phyloP scores from a whole-genome alignment of 2,888 invertebrate species.

The Pharmacophagus antenor region DNA sequence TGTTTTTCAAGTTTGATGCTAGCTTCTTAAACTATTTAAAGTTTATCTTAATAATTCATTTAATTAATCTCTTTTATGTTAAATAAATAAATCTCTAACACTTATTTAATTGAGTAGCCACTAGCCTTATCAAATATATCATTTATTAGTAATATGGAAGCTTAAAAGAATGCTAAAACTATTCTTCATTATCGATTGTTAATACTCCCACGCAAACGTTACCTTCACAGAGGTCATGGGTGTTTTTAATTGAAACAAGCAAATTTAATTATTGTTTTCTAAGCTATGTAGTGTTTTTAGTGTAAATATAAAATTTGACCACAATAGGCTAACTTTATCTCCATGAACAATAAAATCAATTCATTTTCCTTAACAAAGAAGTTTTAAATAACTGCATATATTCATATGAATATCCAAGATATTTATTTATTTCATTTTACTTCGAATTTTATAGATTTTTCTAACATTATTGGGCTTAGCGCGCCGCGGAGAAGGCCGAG shows the following conservation, averaged over 20 bases:
- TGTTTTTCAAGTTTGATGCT: not conserved
- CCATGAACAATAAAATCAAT: not conserved
- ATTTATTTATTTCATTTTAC: not conserved
- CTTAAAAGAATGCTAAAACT: not conserved
- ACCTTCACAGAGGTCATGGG: conserved; percentile 6
- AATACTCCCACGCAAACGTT: not conserved
- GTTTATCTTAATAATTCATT: not conserved
- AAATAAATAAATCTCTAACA: too few relatives aligned
- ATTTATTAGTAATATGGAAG: not conserved
- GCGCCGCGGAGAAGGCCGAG: conserved; percentile 12
- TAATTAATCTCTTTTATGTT: not conserved
- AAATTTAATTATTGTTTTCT: not conserved
- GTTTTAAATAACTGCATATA: not conserved
- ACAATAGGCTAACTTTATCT: not conserved
- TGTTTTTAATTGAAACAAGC: conserved; percentile 10
- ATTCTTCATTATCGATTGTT: conserved; percentile 5
- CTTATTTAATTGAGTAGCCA: too few relatives aligned
- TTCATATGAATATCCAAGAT: not conserved
- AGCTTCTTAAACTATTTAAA: not conserved
- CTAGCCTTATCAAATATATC: too few relatives aligned
- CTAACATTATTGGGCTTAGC: conserved; percentile 23
- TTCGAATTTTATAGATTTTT: conserved; percentile 10
- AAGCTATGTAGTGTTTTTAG: not conserved
- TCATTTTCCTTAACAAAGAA: not conserved
- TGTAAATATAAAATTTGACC: not conserved